Base-by-base conservation (phyloP, 2,888 invertebrate genomes). In the Drosophila eohydei region DNA sequence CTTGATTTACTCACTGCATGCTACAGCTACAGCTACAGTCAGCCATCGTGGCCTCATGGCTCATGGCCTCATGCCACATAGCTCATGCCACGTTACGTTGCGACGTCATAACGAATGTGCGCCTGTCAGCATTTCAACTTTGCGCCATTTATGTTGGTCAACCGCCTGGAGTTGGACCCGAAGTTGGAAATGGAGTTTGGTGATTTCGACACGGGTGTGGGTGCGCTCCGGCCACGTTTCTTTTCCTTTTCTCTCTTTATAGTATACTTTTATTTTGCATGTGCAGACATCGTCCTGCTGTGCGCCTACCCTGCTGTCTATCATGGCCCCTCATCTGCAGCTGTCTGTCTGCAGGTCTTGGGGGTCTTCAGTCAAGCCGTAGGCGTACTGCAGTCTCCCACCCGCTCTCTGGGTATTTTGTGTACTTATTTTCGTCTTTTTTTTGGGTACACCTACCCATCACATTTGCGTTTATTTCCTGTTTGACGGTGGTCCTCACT, bases 101-200 rank as follows among this genome's bases (percentile, higher is more conserved):
- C 62, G 62, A 61, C 72, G 67, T 57, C 78, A 80, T 89, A 91
- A 89, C 91, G 89, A 88, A 90, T 91, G 90, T 89, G 85, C 76
- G 80, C 76, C 89, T 91, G 91, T 89, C 89, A 91, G 86, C 89
- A 89, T 91, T 90, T 90, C 90, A 89, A 89, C 91, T 88, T 88
- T 89, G 88, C 90, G 88, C 91, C 89, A 89, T 89, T 89, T 89
- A 90, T 89, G 91, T 90, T 90, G 90, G 89, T 90, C 90, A 86
- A 84, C 82, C 80, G 46, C 48, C 48, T 48, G 50, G 55, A 41
- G 61, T 56, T 44, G 54, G 59, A 48, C 38, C 46, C 52, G 46
- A 34, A 34, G 57, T 28, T 57, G 44, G 43, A 16, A 40, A 30
- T 55, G 55, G 46, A 46, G 57, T 41, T 55, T 30, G 52, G 41